These are phyloP conservation scores for Cryptotis parvus DNA, from an alignment of 2,113 vertebrate genomes.

Conservation along the genomic window DNA sequence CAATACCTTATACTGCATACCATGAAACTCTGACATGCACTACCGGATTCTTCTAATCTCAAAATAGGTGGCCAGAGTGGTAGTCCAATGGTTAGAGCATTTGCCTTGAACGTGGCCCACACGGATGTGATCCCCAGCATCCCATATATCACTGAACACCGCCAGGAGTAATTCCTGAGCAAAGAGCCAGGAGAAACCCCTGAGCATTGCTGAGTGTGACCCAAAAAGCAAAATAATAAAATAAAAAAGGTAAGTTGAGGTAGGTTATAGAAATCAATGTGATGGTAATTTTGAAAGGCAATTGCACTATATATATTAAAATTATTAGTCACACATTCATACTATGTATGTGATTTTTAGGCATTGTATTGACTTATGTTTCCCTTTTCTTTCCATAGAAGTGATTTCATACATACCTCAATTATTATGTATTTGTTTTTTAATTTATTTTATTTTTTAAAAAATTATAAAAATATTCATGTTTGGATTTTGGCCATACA, in stretches of 20 bases:
- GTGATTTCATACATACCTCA: not conserved
- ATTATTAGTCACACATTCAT: not conserved
- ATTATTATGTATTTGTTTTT: not conserved
- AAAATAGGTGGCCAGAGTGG: no score
- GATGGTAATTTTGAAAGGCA: not conserved
- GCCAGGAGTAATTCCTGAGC: no score
- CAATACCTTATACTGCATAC: not conserved
- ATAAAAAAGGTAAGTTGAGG: not conserved
- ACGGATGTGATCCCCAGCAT: no score
- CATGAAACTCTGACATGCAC: not conserved
- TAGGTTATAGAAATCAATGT: not conserved
- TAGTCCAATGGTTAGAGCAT: no score
- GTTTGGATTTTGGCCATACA: no score
- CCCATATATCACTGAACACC: no score
- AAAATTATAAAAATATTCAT: no score
- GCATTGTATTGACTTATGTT: not conserved
- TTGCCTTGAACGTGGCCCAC: no score
- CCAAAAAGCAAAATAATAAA: no score
- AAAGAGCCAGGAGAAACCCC: no score
- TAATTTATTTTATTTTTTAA: no score
- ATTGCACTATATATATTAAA: not conserved
- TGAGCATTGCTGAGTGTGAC: no score
- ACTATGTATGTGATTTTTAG: not conserved
- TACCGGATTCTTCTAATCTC: not conserved
- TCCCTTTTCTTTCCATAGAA: not conserved